A percentile compares a stretch with the other conserved stretches of the same genome.
Conservation (phyloP, 2,797 vertebrate genomes). For the Spondyliosoma cantharus region DNA sequence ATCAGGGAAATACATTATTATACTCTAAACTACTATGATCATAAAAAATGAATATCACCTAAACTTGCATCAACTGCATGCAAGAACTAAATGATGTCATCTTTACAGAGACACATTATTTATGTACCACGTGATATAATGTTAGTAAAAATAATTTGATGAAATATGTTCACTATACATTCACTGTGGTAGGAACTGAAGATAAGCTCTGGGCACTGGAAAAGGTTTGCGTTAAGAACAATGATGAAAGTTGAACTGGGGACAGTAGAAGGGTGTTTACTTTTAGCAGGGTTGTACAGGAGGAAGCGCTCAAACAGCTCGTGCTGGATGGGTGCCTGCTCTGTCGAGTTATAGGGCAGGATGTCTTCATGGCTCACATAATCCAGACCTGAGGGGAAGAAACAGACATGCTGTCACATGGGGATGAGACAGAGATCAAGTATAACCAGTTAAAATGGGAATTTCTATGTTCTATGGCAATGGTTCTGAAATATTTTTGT, state of each 20-base stretch:
- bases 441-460: neutral
- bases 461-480: neutral
- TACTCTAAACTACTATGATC: no score
- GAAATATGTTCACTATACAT: neutral
- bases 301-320: conserved; percentile 98
- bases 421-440: neutral
- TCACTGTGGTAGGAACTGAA: neutral
- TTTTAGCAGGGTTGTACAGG: conserved; percentile 92
- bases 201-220: neutral
- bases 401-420: neutral
- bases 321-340: conserved; percentile 96
- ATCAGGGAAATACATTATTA: neutral
- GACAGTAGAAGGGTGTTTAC: conserved; percentile 75
- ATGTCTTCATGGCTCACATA: conserved; percentile 99
- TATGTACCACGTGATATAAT: neutral
- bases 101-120: neutral
- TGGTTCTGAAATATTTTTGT: no score
- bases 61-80: neutral
- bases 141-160: neutral
- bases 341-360: conserved; percentile 95
- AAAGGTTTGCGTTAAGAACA: neutral
- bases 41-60: neutral
- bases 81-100: neutral
- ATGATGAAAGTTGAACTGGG: neutral
- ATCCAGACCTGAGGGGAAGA: conserved; percentile 88